Evolutionary conservation across 2,113 vertebrate species (phyloP).

Genomic region (Nesogale talazaci): DNA sequence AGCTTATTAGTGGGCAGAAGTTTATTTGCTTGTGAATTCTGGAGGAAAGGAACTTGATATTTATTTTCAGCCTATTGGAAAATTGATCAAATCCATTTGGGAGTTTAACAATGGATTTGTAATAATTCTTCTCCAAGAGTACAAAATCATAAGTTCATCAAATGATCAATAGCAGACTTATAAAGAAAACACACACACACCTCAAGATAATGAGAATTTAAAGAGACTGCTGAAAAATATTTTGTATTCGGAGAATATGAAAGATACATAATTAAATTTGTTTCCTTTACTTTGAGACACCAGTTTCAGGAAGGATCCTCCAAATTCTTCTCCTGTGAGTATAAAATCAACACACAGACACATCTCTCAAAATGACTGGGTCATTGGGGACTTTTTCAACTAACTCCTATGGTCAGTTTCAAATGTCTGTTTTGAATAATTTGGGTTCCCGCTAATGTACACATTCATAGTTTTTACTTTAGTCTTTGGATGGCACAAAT

Average conservation of each 20-base stretch:
- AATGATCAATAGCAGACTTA: slow-evolving; percentile 58
- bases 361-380: not conserved
- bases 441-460: not conserved
- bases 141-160: slow-evolving; percentile 59
- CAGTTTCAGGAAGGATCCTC: not conserved
- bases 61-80: slow-evolving; percentile 65
- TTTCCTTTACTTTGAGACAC: not conserved
- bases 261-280: slow-evolving; percentile 21
- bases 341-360: not conserved
- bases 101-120: slow-evolving; percentile 63
- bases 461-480: not conserved
- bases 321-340: not conserved
- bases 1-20: slow-evolving; percentile 40
- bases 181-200: not conserved
- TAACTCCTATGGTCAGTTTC: not conserved
- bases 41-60: slow-evolving; percentile 56
- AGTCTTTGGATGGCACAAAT: not conserved
- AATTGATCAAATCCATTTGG: slow-evolving; percentile 69
- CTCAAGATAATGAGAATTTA: slow-evolving; percentile 35
- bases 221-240: slow-evolving; percentile 25
- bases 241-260: slow-evolving; percentile 29
- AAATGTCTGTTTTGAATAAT: not conserved
- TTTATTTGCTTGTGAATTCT: slow-evolving; percentile 59
- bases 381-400: not conserved
- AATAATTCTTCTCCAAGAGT: slow-evolving; percentile 67